Conservation (phyloP, 2,113 vertebrate genomes). For the Halcyon senegalensis region DNA sequence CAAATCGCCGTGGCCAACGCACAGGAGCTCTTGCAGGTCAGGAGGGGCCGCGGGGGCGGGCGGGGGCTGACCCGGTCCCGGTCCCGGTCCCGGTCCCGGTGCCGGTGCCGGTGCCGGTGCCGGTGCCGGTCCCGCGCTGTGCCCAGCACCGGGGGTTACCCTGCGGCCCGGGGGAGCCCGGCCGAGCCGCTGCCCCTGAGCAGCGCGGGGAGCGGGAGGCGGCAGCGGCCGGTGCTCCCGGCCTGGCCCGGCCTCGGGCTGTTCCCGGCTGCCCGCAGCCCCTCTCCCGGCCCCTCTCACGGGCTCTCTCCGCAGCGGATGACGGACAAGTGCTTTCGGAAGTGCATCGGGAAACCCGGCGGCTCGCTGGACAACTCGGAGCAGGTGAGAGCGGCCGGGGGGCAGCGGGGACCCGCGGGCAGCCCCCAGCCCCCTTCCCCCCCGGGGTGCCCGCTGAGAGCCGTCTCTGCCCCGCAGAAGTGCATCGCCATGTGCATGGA, state of each 20-base stretch:
- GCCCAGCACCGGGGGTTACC: not conserved
- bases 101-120: no score
- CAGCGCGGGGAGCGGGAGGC: not conserved
- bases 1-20: slow-evolving; percentile 97
- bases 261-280: slow-evolving; percentile 44
- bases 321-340: slow-evolving; percentile 99
- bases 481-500: slow-evolving; percentile 99
- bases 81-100: no score
- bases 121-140: no score
- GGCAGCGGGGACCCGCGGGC: not conserved
- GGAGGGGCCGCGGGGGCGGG: not conserved
- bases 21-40: slow-evolving; percentile 94
- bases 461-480: slow-evolving; percentile 77
- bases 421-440: no score
- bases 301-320: slow-evolving; percentile 83
- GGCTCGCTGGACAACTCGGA: slow-evolving; percentile 93
- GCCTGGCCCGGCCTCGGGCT: not conserved
- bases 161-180: slow-evolving; percentile 18
- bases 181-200: not conserved
- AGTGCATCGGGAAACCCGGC: slow-evolving; percentile 96
- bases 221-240: not conserved
- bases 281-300: not conserved
- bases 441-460: not conserved
- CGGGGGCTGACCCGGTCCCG: not conserved
- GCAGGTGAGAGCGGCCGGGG: slow-evolving; percentile 80